Evolutionary conservation across 2,113 vertebrate genomes (phyloP), one percentile per base, ranked within the genome.

Genomic region (Datnioides undecimradiatus): DNA sequence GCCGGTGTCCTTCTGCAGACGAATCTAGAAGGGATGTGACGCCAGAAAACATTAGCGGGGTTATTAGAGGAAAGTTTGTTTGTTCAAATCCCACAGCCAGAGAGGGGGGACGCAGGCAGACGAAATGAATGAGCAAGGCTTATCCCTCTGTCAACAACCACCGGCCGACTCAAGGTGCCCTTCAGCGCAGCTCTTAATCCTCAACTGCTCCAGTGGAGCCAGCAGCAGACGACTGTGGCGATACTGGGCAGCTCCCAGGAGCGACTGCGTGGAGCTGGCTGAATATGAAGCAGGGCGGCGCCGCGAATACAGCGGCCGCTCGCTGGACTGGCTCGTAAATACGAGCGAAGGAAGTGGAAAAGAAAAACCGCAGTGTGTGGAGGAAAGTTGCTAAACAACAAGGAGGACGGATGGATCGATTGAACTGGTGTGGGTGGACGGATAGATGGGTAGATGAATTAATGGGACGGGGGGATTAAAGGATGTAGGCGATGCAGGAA

Each of bases 81-180:
- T 49, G 86, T 71, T 45, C 6, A 57, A 75, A 63, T 83, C 65
- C 54, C 17, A 2, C 3, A 17, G 49, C 48, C 38, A 21, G 31
- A 54, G 52, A 34, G 57, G 48, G 21, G 2, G 54, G 51, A 52
- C 0, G 21, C 59, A 60, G 21, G 7, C 46, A 43, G 72, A 64
- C 65, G 23, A 76, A 71, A 84, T 64, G 67, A 80, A 34, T 5
- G 45, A 67, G 72, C 58, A 17, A 74, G 82, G 77, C 57, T 78
- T 43, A 55, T 74, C 65, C 64, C n/a, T 57, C 41, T 10, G 75
- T 84, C 72, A 75, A 60, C 78, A 79, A 65, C 19, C 51, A 11
- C 25, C 40, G 71, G 70, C n/a, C n/a, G n/a, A 86, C 65, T 90
- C 87, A 86, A 90, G 88, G 87, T 90, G 90, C 80, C 88, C 88